Conservation (phyloP, 1,140 invertebrate genomes). For the Nebria ingens region DNA sequence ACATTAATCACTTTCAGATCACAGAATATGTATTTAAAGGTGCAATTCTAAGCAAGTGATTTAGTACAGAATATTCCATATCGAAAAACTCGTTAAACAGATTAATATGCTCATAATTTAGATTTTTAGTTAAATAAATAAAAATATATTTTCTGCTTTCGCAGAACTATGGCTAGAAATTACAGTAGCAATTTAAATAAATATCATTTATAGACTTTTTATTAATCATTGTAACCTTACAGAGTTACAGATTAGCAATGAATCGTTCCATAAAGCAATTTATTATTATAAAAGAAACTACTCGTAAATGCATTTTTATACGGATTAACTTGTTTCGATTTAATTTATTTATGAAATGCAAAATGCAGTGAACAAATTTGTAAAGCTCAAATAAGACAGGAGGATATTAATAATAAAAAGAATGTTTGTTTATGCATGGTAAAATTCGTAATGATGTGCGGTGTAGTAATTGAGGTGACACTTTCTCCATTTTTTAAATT, state of each 20-base stretch:
- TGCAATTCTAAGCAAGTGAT: too few species aligned
- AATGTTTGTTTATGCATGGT: background rate
- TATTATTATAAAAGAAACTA: background rate
- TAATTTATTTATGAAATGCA: background rate
- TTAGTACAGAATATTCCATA: too few species aligned
- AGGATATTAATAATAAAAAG: background rate
- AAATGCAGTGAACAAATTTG: background rate
- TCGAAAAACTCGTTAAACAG: too few species aligned
- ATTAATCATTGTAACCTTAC: too few species aligned
- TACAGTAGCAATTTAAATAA: too few species aligned
- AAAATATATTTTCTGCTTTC: too few species aligned
- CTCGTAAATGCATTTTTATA: background rate
- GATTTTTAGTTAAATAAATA: background rate
- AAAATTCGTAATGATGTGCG: background rate
- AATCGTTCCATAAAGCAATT: too few species aligned
- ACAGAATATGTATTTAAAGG: too few species aligned
- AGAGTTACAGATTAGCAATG: too few species aligned
- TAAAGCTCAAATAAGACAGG: background rate
- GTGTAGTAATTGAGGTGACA: conserved; percentile 3
- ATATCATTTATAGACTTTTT: too few species aligned
- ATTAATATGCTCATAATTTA: too few species aligned
- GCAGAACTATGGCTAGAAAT: too few species aligned
- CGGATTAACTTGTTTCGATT: background rate
- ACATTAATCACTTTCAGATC: background rate
- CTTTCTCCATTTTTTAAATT: conserved; percentile 8